Evolutionary conservation across 2,888 invertebrate species (phyloP).

Genomic region (Drosophila mayaguana): DNA sequence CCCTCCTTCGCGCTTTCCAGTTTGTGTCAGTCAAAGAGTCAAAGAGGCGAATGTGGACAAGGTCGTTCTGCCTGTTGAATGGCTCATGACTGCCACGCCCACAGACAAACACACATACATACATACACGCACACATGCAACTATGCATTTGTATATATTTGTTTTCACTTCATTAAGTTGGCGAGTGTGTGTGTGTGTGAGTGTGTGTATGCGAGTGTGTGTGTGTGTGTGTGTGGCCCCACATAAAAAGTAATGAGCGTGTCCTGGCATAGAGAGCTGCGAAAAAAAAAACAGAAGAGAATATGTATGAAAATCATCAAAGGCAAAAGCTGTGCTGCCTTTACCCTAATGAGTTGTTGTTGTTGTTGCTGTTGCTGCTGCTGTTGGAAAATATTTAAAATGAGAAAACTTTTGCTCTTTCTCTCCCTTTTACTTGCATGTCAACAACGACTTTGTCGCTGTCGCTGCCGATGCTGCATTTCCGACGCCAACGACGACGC

Average conservation of each 20-base stretch:
- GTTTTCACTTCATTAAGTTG: conserved; percentile 78
- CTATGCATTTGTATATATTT: conserved; percentile 59
- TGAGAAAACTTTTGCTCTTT: conserved; percentile 76
- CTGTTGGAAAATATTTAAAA: conserved; percentile 74
- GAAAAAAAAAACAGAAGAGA: conserved; percentile 28
- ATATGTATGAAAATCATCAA: conserved; percentile 65
- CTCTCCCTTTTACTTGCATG: conserved; percentile 59
- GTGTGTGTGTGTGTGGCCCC: conserved; percentile 35
- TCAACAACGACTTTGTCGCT: conserved; percentile 60
- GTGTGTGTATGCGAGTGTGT: conserved; percentile 21
- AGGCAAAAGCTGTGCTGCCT: conserved; percentile 63
- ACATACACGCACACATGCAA: conserved; percentile 17
- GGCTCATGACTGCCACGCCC: conserved; percentile 38
- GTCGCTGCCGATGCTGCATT: conserved; percentile 54
- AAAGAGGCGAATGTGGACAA: conserved; percentile 60
- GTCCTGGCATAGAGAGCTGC: conserved; percentile 73
- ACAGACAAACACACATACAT: conserved; percentile 20
- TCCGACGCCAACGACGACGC: conserved; percentile 35
- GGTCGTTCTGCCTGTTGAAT: conserved; percentile 78
- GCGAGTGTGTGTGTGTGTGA: conserved; percentile 35
- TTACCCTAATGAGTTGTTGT: conserved; percentile 75
- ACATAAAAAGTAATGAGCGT: conserved; percentile 78
- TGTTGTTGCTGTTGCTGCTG: conserved; percentile 49
- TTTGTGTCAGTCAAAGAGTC: conserved; percentile 45
- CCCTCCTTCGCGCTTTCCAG: not conserved